phyloP scores from a whole-genome alignment of 1,140 invertebrate genomes.

The Hermetia illucens region DNA sequence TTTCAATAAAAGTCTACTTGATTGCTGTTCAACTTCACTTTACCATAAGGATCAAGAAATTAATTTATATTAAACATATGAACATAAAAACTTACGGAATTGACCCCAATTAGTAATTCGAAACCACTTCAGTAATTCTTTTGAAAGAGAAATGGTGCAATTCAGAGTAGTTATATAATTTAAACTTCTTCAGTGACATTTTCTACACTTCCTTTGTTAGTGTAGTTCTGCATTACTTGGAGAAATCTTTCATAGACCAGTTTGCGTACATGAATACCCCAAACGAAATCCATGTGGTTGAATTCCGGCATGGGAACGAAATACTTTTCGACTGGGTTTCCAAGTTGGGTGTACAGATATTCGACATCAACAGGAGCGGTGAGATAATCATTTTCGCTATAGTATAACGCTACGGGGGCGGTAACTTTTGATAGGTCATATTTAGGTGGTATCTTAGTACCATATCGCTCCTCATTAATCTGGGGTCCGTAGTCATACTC shows the following conservation, averaged over 20 bases:
- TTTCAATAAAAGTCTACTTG: too few relatives aligned
- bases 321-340: conserved; percentile 39
- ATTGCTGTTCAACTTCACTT: too few relatives aligned
- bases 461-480: conserved; percentile 35
- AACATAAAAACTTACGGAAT: too few relatives aligned
- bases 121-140: too few relatives aligned
- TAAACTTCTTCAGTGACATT: too few relatives aligned
- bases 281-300: conserved; percentile 52
- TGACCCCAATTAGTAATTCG: too few relatives aligned
- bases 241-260: conserved; percentile 44
- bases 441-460: conserved; percentile 32
- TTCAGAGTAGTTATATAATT: too few relatives aligned
- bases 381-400: conserved; percentile 41
- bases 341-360: conserved; percentile 35
- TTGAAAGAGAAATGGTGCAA: too few relatives aligned
- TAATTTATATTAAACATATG: too few relatives aligned
- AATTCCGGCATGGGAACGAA: conserved; percentile 39
- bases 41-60: too few relatives aligned
- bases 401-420: conserved; percentile 47
- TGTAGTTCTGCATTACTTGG: too few relatives aligned
- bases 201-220: too few relatives aligned
- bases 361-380: conserved; percentile 46
- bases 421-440: conserved; percentile 46
- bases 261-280: conserved; percentile 41
- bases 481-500: conserved; percentile 23